Conservation (phyloP, 2,113 vertebrate genomes). For the Amia ocellicauda region DNA sequence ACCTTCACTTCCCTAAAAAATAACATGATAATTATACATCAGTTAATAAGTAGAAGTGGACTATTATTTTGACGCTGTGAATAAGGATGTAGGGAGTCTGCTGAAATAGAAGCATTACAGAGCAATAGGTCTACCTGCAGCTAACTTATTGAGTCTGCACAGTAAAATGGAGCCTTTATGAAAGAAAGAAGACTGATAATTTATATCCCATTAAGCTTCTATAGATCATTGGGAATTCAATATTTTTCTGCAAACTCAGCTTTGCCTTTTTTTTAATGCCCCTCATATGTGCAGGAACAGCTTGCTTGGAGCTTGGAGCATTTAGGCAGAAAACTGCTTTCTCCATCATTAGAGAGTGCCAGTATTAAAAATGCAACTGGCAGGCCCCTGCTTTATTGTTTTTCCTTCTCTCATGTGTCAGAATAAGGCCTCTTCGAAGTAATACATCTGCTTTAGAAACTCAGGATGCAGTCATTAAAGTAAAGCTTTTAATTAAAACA, state of each 20-base stretch:
- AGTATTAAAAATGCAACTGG: constrained; percentile 34
- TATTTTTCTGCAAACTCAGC: constrained; percentile 39
- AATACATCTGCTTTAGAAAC: not conserved
- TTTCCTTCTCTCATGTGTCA: not conserved
- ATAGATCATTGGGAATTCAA: constrained; percentile 28
- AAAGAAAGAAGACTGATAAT: constrained; percentile 22
- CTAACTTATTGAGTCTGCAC: not conserved
- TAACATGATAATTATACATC: too few relatives aligned
- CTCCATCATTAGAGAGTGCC: constrained; percentile 43
- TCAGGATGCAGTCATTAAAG: too few relatives aligned
- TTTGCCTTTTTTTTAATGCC: constrained; percentile 36
- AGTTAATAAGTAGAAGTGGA: too few relatives aligned
- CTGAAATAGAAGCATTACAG: too few relatives aligned
- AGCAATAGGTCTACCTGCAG: too few relatives aligned
- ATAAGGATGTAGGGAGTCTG: too few relatives aligned
- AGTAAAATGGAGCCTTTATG: not conserved
- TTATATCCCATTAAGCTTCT: constrained; percentile 29
- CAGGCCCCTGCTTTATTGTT: not conserved
- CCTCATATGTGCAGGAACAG: constrained; percentile 36
- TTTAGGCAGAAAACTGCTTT: constrained; percentile 61
- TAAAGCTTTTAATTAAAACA: too few relatives aligned
- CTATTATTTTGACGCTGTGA: too few relatives aligned
- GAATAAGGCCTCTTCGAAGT: not conserved
- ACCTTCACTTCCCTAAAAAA: too few relatives aligned
- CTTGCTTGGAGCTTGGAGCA: constrained; percentile 46